These are phyloP conservation scores for Dicyrtomina minuta DNA, from an alignment of 2,888 invertebrate species.

Conservation along the genomic window DNA sequence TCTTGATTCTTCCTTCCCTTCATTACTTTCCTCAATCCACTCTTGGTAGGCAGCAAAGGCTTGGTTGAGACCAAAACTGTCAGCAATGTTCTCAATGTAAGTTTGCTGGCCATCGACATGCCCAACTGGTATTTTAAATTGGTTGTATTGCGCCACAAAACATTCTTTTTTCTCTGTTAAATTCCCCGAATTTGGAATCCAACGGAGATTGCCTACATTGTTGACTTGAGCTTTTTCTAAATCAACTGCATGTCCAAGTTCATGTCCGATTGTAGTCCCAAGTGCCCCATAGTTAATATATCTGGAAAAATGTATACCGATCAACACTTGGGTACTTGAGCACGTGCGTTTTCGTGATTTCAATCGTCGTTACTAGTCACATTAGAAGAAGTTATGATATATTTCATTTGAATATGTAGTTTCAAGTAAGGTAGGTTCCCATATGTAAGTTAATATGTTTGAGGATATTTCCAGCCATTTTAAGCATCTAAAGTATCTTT, in stretches of 20 bases:
- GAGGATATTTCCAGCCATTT: no score
- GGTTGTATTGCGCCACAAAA: constrained; percentile 81
- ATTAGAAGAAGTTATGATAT: no score
- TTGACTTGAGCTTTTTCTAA: constrained; percentile 86
- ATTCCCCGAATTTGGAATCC: no score
- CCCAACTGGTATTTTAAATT: constrained; percentile 78
- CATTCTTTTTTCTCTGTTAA: constrained; percentile 81
- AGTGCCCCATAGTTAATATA: constrained; percentile 36
- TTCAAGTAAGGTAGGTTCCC: no score
- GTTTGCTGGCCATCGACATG: constrained; percentile 68
- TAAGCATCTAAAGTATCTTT: no score
- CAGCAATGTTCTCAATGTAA: constrained; percentile 92
- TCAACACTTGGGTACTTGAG: no score
- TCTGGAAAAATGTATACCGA: no score
- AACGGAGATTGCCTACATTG: constrained; percentile 79
- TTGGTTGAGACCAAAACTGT: constrained; percentile 92
- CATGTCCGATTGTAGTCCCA: constrained; percentile 70
- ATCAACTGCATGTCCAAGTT: constrained; percentile 81
- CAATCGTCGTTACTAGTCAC: no score
- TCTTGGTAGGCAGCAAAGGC: constrained; percentile 79
- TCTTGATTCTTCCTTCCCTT: constrained; percentile 60
- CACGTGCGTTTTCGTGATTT: no score
- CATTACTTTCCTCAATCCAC: constrained; percentile 68
- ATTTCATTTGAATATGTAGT: no score
- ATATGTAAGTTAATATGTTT: no score